phyloP scores from a whole-genome alignment of 2,113 vertebrate genomes.

The Procavia capensis region DNA sequence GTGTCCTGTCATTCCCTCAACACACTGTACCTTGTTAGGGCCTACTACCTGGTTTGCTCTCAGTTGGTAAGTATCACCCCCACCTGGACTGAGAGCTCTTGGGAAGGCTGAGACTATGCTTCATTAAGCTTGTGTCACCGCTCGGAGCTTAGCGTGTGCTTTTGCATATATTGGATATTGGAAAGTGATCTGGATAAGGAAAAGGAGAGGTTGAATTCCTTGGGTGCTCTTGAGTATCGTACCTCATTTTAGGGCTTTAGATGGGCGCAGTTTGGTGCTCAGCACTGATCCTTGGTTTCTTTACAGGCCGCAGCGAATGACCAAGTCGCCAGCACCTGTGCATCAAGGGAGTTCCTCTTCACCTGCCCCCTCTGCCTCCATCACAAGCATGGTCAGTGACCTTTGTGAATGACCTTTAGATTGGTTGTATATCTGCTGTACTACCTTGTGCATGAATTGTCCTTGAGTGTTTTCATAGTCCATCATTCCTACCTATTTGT shows the following conservation, averaged over 20 bases:
- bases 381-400: conserved; percentile 96
- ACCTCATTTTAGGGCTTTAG: conserved; percentile 21
- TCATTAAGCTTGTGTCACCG: neutral
- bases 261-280: neutral
- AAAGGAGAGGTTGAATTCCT: neutral
- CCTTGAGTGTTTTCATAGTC: neutral
- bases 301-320: conserved; percentile 91
- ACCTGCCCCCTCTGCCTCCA: conserved; percentile 90
- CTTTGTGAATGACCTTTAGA: neutral
- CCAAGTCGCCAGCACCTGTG: conserved; percentile 93
- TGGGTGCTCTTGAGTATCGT: neutral
- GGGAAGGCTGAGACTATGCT: neutral
- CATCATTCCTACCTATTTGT: neutral
- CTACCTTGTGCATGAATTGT: neutral
- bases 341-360: conserved; percentile 92
- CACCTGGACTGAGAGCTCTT: neutral
- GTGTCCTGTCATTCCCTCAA: neutral
- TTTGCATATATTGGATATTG: neutral
- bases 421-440: neutral
- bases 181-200: conserved; percentile 28
- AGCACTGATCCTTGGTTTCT: conserved; percentile 55
- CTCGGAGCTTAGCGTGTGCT: neutral
- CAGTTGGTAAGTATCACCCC: neutral
- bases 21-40: neutral
- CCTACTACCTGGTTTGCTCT: neutral